Evolutionary conservation across 2,888 invertebrate species (phyloP), one percentile per base, ranked within the genome.

Genomic region (Emesis furor): DNA sequence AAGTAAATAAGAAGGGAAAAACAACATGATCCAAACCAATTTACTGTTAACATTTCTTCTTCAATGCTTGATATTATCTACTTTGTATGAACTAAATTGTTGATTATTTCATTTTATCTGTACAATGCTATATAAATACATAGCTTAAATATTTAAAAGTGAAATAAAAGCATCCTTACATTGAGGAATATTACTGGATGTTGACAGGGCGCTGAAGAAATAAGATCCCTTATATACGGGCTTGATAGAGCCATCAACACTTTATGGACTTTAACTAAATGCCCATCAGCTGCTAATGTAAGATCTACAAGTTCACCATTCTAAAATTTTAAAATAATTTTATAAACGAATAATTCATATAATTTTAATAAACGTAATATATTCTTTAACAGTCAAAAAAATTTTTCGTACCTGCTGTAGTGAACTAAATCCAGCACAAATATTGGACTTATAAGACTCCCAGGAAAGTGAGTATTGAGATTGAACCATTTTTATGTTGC

Each of bases 281-380:
- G 95, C 1, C 96, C 96, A 89, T 96, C 96, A 3, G 96, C 96
- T 39, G 96, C 96, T 81, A 97, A 79, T 0, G 96, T 97, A 95
- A 96, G 94, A 77, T 97, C 96, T 32, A 97, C 96, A 89, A 96
- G 95, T 84, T 97, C 96, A 7, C 95, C 96, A 94, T 95, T 96
- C 96, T 96, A 90, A 39, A 82, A 79, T 69, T 42, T 92, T 91
- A 73, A 42, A 24, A 4, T 0, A 3, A 7, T 67, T 46, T 51
- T n/a, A 65, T 32, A 37, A 30, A 59, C 35, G 12, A 51, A 24
- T 37, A 67, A 12, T 62, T 32, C 5, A 46, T 24, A 14, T 65
- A 32, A 32, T 68, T 68, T 24, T 10, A 65, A 51, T 67, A 46
- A 59, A 39, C 55, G 24, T 24, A 24, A 24, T 24, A 24, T 24